phyloP scores from a whole-genome alignment of 2,888 invertebrate species.

The Mythimna albipuncta region DNA sequence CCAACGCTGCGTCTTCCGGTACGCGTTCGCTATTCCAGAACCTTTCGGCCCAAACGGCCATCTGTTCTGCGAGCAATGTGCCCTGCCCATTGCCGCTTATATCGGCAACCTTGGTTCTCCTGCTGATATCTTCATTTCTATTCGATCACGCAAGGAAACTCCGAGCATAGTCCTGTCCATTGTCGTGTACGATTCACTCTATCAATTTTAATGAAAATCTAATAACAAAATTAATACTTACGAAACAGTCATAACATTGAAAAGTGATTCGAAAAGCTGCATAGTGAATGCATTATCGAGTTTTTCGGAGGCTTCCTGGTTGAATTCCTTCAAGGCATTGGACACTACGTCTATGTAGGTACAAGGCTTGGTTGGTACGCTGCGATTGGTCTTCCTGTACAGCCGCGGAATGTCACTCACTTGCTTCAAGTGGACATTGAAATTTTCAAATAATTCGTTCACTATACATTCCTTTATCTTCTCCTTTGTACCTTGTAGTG shows the following conservation, averaged over 20 bases:
- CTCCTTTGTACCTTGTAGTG: slow-evolving; percentile 73
- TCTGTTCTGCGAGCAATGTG: too few species aligned
- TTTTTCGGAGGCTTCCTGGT: slow-evolving; percentile 83
- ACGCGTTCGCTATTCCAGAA: too few species aligned
- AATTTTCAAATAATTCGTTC: slow-evolving; percentile 81
- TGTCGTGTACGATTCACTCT: neutral
- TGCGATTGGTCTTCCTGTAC: slow-evolving; percentile 97
- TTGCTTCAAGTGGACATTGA: slow-evolving; percentile 93
- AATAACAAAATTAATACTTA: slow-evolving; percentile 77
- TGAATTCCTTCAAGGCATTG: slow-evolving; percentile 91
- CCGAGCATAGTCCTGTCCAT: too few species aligned
- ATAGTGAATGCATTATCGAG: slow-evolving; percentile 80
- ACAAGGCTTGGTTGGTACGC: slow-evolving; percentile 95
- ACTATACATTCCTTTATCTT: slow-evolving; percentile 84
- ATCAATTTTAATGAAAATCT: slow-evolving; percentile 3
- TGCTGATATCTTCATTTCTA: too few species aligned
- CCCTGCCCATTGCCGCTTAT: too few species aligned
- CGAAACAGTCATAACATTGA: slow-evolving; percentile 90
- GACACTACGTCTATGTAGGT: slow-evolving; percentile 93
- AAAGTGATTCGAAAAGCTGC: slow-evolving; percentile 81
- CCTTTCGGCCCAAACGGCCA: too few species aligned
- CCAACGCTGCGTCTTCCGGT: too few species aligned
- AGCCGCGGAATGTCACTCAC: slow-evolving; percentile 98
- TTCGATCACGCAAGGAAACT: too few species aligned
- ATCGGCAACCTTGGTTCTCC: too few species aligned